Conservation (phyloP, 2,797 vertebrate species). For the Chaenodraco wilsoni region DNA sequence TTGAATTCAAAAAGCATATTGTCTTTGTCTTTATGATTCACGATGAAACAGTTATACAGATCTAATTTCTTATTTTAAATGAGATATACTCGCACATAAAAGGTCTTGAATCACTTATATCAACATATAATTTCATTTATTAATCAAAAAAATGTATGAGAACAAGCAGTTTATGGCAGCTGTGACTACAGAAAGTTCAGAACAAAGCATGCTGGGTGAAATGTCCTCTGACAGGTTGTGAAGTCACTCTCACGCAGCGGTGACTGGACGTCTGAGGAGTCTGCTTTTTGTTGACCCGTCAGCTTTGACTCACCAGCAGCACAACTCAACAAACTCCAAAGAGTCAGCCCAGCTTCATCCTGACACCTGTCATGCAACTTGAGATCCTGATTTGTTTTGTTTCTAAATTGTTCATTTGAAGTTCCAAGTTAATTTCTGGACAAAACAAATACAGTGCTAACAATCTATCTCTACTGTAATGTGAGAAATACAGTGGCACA, state of each 20-base stretch:
- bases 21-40: not conserved
- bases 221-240: constrained; percentile 67
- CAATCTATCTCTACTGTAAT: not conserved
- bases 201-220: constrained; percentile 27
- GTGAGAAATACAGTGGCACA: constrained; percentile 4
- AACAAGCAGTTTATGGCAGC: constrained; percentile 4
- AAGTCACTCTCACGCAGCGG: constrained; percentile 56
- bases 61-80: not conserved
- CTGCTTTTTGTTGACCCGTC: constrained; percentile 52
- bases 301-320: constrained; percentile 71
- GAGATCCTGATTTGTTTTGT: constrained; percentile 42
- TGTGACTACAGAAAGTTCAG: constrained; percentile 32
- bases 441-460: not conserved
- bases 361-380: constrained; percentile 52
- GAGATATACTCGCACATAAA: not conserved
- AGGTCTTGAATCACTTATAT: not conserved
- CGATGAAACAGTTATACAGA: not conserved
- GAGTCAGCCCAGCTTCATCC: constrained; percentile 35
- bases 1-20: not conserved
- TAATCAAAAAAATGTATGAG: constrained; percentile 24
- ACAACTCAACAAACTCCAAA: constrained; percentile 59
- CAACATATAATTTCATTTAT: constrained; percentile 10
- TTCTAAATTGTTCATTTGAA: constrained; percentile 30
- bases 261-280: constrained; percentile 67
- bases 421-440: constrained; percentile 14